Evolutionary conservation across 2,113 vertebrate genomes (phyloP).

Genomic region (human): DNA sequence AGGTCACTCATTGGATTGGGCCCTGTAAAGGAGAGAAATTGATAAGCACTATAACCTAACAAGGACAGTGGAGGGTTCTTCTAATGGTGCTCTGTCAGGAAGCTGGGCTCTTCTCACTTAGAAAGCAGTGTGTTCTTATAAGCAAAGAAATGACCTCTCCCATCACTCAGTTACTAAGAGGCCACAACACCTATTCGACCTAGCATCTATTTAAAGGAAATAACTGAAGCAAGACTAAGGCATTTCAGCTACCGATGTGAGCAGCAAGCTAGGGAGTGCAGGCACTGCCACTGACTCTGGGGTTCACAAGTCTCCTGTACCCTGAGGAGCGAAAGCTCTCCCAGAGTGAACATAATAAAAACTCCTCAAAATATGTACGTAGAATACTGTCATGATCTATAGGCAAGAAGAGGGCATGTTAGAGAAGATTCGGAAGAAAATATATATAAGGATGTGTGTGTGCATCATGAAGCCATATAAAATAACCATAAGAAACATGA

Average conservation of each 20-base stretch:
- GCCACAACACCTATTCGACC: neutral
- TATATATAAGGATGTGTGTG: neutral
- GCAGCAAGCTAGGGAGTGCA: neutral
- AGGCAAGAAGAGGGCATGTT: no score
- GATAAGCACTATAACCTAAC: neutral
- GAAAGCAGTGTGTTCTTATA: neutral
- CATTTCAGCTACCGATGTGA: neutral
- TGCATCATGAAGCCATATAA: neutral
- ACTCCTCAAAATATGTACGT: neutral
- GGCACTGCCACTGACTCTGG: accelerated
- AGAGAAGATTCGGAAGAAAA: neutral
- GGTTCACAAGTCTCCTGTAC: neutral
- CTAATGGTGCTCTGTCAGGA: neutral
- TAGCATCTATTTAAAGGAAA: neutral
- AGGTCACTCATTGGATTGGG: neutral
- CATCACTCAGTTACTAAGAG: neutral
- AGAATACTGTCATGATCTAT: neutral
- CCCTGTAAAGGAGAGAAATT: neutral
- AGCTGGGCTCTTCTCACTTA: neutral
- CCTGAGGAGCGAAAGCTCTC: neutral
- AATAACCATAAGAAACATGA: neutral
- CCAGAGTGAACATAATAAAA: no score
- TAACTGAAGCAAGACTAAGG: neutral
- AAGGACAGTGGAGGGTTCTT: neutral
- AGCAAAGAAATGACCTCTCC: neutral